A percentile compares a stretch with the other conserved stretches of the same genome.
phyloP scores from a whole-genome alignment of 2,888 invertebrate species.

The Noctua janthe region DNA sequence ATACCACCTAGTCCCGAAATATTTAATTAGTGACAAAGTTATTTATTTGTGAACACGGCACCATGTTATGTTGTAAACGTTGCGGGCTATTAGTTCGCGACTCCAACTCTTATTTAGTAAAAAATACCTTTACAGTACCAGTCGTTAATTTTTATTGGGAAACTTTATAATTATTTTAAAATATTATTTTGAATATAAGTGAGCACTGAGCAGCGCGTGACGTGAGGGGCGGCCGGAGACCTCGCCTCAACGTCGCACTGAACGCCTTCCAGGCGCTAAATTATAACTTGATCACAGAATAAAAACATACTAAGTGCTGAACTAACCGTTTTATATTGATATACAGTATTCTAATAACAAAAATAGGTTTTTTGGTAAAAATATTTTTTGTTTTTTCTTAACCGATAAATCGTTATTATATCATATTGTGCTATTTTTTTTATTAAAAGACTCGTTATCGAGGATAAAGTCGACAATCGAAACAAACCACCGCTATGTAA shows the following conservation, averaged over 20 bases:
- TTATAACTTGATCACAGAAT: constrained; percentile 85
- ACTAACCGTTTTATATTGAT: constrained; percentile 80
- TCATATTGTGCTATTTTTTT: constrained; percentile 79
- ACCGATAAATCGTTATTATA: constrained; percentile 76
- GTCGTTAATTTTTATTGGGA: constrained; percentile 75
- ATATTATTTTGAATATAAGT: constrained; percentile 58
- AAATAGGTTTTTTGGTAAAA: constrained; percentile 87
- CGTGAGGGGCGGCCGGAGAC: constrained; percentile 41
- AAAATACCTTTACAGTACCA: constrained; percentile 75
- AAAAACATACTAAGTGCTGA: constrained; percentile 81
- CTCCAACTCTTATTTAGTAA: constrained; percentile 68
- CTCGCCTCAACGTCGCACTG: constrained; percentile 21
- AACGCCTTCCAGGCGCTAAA: constrained; percentile 81
- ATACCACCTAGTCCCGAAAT: constrained; percentile 39
- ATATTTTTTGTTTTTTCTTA: constrained; percentile 83
- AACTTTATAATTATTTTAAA: constrained; percentile 67
- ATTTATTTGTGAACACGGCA: constrained; percentile 45
- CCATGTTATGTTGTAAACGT: constrained; percentile 22
- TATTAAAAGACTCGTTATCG: constrained; percentile 65
- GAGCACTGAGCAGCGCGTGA: constrained; percentile 59
- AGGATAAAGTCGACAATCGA: constrained; percentile 66
- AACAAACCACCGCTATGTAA: constrained; percentile 69
- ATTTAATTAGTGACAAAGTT: constrained; percentile 44
- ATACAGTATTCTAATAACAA: constrained; percentile 85
- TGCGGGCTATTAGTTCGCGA: constrained; percentile 57